Evolutionary conservation across 2,797 vertebrate genomes (phyloP).

Genomic region (Enteromius mattozi): DNA sequence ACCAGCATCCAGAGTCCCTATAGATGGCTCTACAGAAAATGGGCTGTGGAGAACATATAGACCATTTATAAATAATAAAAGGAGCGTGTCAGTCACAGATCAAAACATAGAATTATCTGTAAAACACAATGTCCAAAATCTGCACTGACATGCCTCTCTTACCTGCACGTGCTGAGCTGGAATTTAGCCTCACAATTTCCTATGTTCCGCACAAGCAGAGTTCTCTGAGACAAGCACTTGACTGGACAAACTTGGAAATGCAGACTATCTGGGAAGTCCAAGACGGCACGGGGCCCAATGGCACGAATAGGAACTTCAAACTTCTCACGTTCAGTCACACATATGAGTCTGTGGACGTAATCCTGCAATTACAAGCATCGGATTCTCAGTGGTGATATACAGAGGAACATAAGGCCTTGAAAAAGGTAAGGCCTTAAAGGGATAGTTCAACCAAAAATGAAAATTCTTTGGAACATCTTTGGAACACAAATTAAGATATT

Average conservation of each 20-base stretch:
- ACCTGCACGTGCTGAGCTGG: constrained; percentile 80
- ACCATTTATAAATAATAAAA: background rate
- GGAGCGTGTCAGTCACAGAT: background rate
- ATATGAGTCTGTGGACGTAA: constrained; percentile 83
- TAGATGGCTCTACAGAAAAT: constrained; percentile 80
- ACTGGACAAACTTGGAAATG: constrained; percentile 83
- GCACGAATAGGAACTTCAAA: constrained; percentile 87
- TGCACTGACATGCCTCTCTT: constrained; percentile 36
- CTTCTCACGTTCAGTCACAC: constrained; percentile 85
- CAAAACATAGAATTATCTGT: background rate
- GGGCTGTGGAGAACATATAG: constrained; percentile 75
- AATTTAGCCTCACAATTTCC: constrained; percentile 83
- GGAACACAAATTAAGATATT: background rate
- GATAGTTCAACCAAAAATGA: background rate
- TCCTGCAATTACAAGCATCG: constrained; percentile 76
- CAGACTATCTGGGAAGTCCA: constrained; percentile 86
- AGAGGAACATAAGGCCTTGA: background rate
- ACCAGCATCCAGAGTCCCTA: constrained; percentile 78
- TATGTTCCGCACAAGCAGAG: constrained; percentile 84
- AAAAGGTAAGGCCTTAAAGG: background rate
- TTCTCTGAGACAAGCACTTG: constrained; percentile 83
- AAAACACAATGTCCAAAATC: background rate
- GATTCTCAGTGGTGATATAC: background rate
- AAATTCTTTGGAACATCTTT: background rate
- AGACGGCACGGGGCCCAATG: constrained; percentile 85